Conservation (phyloP, 2,113 vertebrate species). For the Lophius piscatorius region DNA sequence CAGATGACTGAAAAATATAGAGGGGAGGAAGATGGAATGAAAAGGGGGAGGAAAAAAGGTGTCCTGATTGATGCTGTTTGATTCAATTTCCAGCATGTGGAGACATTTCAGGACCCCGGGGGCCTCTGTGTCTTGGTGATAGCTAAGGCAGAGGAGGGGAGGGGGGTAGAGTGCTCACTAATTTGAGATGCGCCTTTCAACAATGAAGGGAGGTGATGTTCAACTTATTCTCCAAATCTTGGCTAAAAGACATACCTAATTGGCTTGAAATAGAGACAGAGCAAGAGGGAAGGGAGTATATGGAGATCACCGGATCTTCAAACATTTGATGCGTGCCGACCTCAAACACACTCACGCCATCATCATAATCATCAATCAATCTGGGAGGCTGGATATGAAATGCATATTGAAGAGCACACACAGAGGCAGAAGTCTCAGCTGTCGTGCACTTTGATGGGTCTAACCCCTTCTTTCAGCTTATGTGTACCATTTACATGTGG, state of each 20-base stretch:
- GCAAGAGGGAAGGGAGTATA: not conserved
- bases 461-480: constrained; percentile 65
- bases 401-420: constrained; percentile 3
- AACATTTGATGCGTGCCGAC: constrained; percentile 17
- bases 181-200: constrained; percentile 74
- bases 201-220: constrained; percentile 72
- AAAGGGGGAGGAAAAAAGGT: constrained; percentile 21
- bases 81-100: constrained; percentile 79
- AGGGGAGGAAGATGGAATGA: constrained; percentile 28
- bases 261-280: constrained; percentile 55
- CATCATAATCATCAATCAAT: too few species aligned
- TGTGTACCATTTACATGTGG: constrained; percentile 1
- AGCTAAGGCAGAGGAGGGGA: constrained; percentile 11
- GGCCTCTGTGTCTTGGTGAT: constrained; percentile 70
- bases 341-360: constrained; percentile 6
- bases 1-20: constrained; percentile 42
- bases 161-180: constrained; percentile 18
- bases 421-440: not conserved
- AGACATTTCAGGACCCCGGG: constrained; percentile 76
- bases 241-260: constrained; percentile 70
- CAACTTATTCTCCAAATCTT: constrained; percentile 60
- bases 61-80: constrained; percentile 80
- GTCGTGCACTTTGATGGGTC: constrained; percentile 19
- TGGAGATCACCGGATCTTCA: constrained; percentile 30
- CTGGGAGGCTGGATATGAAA: not conserved